These are phyloP conservation scores for Corythoichthys intestinalis DNA, from an alignment of 2,113 vertebrate species.

Conservation along the genomic window DNA sequence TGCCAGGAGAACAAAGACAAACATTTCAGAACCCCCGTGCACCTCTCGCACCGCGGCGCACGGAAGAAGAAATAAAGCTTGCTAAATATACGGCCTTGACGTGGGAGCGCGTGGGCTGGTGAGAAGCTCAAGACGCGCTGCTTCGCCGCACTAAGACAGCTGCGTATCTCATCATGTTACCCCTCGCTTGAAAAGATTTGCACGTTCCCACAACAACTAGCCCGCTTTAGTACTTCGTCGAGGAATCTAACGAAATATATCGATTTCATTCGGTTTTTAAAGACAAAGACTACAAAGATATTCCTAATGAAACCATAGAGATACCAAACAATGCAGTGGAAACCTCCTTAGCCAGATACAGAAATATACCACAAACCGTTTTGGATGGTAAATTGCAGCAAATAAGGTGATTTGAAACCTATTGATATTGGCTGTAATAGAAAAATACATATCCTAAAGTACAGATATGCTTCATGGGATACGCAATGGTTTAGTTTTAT, in stretches of 20 bases:
- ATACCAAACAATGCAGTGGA: not conserved
- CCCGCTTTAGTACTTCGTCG: slow-evolving; percentile 23
- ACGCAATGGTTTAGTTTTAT: no score
- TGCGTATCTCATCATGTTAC: slow-evolving; percentile 30
- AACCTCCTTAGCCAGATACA: not conserved
- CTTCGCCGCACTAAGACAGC: slow-evolving; percentile 56
- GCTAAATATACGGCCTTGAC: slow-evolving; percentile 69
- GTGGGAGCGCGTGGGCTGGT: slow-evolving; percentile 66
- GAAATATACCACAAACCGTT: no score
- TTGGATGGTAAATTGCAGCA: no score
- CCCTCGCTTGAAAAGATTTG: slow-evolving; percentile 19
- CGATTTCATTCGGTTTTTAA: slow-evolving; percentile 31
- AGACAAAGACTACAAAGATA: slow-evolving; percentile 14
- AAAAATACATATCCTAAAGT: no score
- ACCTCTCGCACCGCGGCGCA: slow-evolving; percentile 60
- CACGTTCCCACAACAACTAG: slow-evolving; percentile 37
- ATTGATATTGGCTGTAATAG: no score
- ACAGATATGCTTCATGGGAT: no score
- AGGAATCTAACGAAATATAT: slow-evolving; percentile 3
- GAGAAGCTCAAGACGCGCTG: slow-evolving; percentile 55
- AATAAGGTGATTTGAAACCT: no score
- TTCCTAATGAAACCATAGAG: not conserved
- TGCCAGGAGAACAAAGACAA: slow-evolving; percentile 73
- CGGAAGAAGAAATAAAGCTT: slow-evolving; percentile 46
- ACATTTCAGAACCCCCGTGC: slow-evolving; percentile 64